Percentiles rank a stretch among this genome's conserved stretches.
These are phyloP conservation scores for Climacteris rufus DNA, from an alignment of 2,113 vertebrate species.

Conservation along the genomic window DNA sequence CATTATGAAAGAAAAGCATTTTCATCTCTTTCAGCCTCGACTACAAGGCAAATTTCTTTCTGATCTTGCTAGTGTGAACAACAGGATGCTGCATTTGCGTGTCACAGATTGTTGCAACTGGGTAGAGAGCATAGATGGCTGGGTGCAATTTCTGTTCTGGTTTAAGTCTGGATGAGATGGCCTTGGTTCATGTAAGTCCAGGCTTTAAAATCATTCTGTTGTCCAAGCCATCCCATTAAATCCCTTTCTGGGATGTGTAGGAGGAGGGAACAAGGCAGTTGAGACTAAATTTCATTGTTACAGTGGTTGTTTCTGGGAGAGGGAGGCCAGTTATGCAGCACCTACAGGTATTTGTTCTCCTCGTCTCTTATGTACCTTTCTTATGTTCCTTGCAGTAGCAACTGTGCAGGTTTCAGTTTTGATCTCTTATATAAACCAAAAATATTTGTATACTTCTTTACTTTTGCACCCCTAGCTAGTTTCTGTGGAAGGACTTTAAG, in stretches of 20 bases:
- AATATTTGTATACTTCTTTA: conserved; percentile 35
- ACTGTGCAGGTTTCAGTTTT: neutral
- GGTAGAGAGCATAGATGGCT: neutral
- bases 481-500: neutral
- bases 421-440: conserved; percentile 9
- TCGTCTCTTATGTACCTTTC: neutral
- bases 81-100: neutral
- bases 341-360: neutral
- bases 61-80: neutral
- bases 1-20: neutral
- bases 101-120: neutral
- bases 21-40: neutral
- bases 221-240: neutral
- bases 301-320: neutral
- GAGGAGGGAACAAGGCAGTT: neutral
- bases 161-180: neutral
- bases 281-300: neutral
- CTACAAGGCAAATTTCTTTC: neutral
- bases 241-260: neutral
- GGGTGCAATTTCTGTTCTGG: neutral
- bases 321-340: neutral
- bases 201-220: neutral
- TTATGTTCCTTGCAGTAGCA: conserved; percentile 25
- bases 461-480: neutral
- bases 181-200: neutral